A percentile compares a stretch with the other conserved stretches of the same genome.
Conservation (phyloP, 2,113 vertebrate genomes). For the Neopipo cinnamomea region DNA sequence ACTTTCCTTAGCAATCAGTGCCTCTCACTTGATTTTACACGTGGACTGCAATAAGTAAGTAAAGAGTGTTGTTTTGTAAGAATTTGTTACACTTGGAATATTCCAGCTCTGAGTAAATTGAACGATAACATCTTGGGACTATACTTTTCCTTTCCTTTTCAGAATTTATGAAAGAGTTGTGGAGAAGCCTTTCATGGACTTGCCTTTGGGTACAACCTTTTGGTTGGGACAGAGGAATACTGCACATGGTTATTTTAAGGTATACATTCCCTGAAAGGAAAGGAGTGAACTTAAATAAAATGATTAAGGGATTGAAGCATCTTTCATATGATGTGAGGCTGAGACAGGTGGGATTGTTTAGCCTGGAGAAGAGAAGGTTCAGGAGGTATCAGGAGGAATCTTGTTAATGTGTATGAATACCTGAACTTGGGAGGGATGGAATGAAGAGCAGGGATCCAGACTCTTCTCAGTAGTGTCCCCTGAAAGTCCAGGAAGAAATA, state of each 20-base stretch:
- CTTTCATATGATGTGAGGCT: background rate
- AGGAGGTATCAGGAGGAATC: rapidly evolving
- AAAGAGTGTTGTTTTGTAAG: background rate
- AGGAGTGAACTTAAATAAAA: background rate
- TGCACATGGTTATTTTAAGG: conserved; percentile 96
- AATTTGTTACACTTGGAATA: background rate
- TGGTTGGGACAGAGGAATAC: conserved; percentile 96
- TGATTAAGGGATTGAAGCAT: background rate
- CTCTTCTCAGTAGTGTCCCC: background rate
- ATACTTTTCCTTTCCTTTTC: background rate
- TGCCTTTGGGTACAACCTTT: conserved; percentile 87
- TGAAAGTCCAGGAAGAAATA: background rate
- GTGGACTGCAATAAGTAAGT: conserved; percentile 96
- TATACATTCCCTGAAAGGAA: conserved; percentile 47
- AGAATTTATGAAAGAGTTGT: conserved; percentile 98
- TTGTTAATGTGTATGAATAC: background rate
- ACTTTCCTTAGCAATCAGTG: conserved; percentile 91
- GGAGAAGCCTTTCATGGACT: conserved; percentile 88
- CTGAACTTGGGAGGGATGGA: background rate
- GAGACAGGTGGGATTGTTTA: background rate
- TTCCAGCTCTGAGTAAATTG: background rate
- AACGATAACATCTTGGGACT: background rate
- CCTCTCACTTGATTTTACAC: conserved; percentile 91
- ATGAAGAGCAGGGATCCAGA: no score
- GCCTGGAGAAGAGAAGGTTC: background rate